Evolutionary conservation across 2,113 vertebrate genomes (phyloP).

Genomic region (Ploceus nigricollis): DNA sequence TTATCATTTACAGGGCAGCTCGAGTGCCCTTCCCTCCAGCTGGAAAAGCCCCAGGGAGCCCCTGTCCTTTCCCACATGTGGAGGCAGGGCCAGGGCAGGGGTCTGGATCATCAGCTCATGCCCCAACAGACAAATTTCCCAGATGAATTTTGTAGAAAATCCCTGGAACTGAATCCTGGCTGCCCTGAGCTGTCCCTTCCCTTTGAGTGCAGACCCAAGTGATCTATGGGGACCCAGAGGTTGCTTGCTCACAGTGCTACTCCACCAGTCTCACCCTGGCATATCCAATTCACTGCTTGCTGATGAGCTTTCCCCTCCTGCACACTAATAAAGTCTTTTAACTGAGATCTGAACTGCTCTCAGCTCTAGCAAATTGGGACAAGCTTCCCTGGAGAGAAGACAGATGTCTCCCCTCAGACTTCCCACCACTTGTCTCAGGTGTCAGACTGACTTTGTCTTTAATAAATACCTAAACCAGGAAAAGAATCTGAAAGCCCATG

Average conservation of each 20-base stretch:
- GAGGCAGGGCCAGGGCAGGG: neutral
- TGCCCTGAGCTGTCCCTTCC: neutral
- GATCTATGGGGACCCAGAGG: neutral
- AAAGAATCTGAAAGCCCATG: neutral
- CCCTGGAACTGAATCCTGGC: neutral
- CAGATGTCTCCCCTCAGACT: neutral
- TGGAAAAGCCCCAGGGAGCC: rapidly evolving
- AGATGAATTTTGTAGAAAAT: neutral
- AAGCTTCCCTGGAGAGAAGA: neutral
- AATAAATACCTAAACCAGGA: neutral
- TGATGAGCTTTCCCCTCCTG: neutral
- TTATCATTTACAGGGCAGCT: neutral
- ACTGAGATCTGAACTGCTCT: neutral
- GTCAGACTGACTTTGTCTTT: neutral
- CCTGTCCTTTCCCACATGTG: neutral
- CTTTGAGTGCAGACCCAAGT: neutral
- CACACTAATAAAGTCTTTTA: neutral
- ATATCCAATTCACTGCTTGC: rapidly evolving
- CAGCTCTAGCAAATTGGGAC: neutral
- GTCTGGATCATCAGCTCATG: neutral
- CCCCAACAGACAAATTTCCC: neutral
- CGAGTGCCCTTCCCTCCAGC: rapidly evolving
- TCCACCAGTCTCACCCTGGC: neutral
- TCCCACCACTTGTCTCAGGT: neutral
- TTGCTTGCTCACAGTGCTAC: rapidly evolving